A percentile compares a stretch with the other conserved stretches of the same genome.
phyloP scores from a whole-genome alignment of 2,888 invertebrate species.

The Eurytoma californica region DNA sequence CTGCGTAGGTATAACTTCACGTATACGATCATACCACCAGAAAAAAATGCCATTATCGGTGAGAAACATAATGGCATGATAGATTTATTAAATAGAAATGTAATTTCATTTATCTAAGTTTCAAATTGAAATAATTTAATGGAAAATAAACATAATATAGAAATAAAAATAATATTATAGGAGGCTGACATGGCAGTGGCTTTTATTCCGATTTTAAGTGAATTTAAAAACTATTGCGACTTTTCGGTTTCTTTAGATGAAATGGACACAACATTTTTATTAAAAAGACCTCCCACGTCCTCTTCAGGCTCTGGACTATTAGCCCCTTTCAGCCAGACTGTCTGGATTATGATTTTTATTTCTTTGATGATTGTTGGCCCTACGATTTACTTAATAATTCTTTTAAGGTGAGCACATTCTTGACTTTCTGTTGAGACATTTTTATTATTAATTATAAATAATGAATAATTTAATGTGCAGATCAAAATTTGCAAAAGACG shows the following conservation, averaged over 20 bases:
- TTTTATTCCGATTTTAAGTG: constrained; percentile 83
- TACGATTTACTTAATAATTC: constrained; percentile 83
- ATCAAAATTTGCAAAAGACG: constrained; percentile 76
- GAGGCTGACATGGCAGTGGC: constrained; percentile 87
- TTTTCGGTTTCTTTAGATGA: constrained; percentile 84
- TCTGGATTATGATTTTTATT: constrained; percentile 85
- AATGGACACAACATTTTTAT: constrained; percentile 86
- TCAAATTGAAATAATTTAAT: not conserved
- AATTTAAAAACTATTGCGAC: constrained; percentile 76
- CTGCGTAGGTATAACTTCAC: constrained; percentile 84
- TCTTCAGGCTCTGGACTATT: constrained; percentile 88
- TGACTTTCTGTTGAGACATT: not conserved
- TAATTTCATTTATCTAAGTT: constrained; percentile 64
- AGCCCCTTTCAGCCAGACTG: constrained; percentile 85
- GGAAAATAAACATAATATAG: no score
- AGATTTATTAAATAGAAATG: constrained; percentile 79
- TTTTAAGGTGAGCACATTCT: constrained; percentile 76
- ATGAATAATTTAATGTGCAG: constrained; percentile 15
- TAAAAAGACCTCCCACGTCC: constrained; percentile 87
- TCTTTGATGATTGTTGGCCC: constrained; percentile 87
- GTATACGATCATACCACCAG: constrained; percentile 82
- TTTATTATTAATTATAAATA: not conserved
- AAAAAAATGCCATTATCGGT: constrained; percentile 79
- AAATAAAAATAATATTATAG: constrained; percentile 73
- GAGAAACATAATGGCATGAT: constrained; percentile 79